Evolutionary conservation across 1,140 invertebrate genomes (phyloP), one percentile per base, ranked within the genome.

Genomic region (Helicoverpa zea): DNA sequence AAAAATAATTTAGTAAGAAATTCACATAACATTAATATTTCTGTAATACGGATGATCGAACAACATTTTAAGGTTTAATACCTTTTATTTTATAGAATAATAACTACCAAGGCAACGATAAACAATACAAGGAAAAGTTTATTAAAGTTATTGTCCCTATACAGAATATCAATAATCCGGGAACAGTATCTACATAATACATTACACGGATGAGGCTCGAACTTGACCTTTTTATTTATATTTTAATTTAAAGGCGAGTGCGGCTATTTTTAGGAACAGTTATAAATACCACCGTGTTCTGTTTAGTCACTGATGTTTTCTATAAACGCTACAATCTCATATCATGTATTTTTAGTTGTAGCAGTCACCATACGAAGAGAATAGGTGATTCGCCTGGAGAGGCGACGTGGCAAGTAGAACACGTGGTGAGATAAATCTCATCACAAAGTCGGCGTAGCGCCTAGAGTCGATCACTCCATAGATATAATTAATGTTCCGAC

Each of bases 401-500:
- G 9, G 7, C 16, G 61, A 14, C 16, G 49, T 68, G 43, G 51
- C 73, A 35, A 61, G 43, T 29, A 51, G 43, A 51, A 61, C 16
- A 56, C 43, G 30, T 51, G 16, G 3, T 63, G 23, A 59, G 56
- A 52, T 35, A 64, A 66, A 77, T 66, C 75, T 16, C 49, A 16
- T 64, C 14, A 52, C 29, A 63, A 16, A 52, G 16, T 29, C 49
- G 23, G n/a, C 23, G 13, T 35, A 77, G 47, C 47, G 12, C 9
- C 29, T 56, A 56, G 1, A 66, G 35, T 16, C 49, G 74, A 66
- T 66, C 47, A 52, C 56, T 75, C 58, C 73, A 75, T 75, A 61
- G 58, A 49, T 63, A 54, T 80, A 82, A 86, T 83, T 85, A 88
- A 86, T 87, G 80, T 86, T 84, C 84, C 84, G 79, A 87, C 79